A percentile compares a stretch with the other conserved stretches of the same genome.
These are phyloP conservation scores for Anthopleura sola DNA, from an alignment of 64 coral and sea anemone species.

Conservation along the genomic window DNA sequence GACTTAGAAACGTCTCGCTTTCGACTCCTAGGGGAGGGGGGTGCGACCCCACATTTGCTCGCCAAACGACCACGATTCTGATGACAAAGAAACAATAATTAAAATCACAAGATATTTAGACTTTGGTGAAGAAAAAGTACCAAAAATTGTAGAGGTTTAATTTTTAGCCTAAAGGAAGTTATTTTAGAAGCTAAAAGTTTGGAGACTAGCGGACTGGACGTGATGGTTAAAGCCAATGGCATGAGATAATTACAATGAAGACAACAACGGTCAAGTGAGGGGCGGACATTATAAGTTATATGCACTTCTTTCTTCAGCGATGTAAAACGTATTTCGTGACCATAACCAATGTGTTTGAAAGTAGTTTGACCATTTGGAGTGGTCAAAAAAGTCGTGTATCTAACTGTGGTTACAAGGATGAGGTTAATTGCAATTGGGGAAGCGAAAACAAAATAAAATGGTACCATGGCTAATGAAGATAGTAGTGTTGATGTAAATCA, in stretches of 20 bases:
- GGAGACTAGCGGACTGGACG: not conserved
- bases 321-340: not conserved
- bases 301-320: not conserved
- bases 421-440: not conserved
- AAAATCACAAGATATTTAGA: not conserved
- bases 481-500: too few relatives aligned
- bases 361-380: not conserved
- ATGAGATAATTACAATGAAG: not conserved
- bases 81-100: not conserved
- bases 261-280: not conserved
- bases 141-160: too few relatives aligned
- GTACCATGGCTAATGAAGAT: too few relatives aligned
- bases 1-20: slow-evolving; percentile 53
- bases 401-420: not conserved
- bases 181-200: not conserved
- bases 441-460: not conserved
- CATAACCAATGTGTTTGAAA: not conserved
- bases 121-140: too few relatives aligned
- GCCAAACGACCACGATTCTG: slow-evolving; percentile 96
- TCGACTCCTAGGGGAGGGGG: slow-evolving; percentile 68
- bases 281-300: not conserved
- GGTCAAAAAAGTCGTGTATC: not conserved
- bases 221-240: not conserved
- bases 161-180: not conserved
- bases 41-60: slow-evolving; percentile 84